Percentiles rank a stretch among this genome's conserved stretches.
Conservation (phyloP, 2,888 invertebrate genomes). For the Drosophila emarginata region DNA sequence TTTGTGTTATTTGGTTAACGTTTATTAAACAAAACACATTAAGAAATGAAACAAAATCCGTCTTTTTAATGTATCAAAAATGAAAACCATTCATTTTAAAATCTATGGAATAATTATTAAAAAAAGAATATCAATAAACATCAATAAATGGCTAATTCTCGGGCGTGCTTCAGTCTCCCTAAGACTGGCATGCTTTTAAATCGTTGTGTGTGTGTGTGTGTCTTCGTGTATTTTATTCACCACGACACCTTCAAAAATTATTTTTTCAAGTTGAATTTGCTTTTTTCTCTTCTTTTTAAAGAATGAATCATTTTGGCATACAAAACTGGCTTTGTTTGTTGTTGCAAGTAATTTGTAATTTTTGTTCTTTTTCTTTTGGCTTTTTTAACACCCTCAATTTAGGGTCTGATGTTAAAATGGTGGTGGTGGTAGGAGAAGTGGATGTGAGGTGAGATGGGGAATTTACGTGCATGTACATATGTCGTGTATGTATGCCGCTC, state of each 20-base stretch:
- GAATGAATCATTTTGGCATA: conserved; percentile 61
- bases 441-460: background rate
- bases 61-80: background rate
- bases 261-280: conserved; percentile 46
- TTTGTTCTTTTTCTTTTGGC: conserved; percentile 33
- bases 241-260: conserved; percentile 5
- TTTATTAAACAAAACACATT: conserved; percentile 16
- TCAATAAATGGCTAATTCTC: background rate
- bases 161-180: background rate
- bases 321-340: conserved; percentile 64
- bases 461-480: background rate
- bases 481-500: background rate
- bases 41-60: conserved; percentile 10
- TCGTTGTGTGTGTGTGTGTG: conserved; percentile 10
- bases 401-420: conserved; percentile 3
- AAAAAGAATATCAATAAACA: background rate
- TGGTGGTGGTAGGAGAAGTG: conserved; percentile 15
- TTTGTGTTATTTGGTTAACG: conserved; percentile 28
- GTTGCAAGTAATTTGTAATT: conserved; percentile 52
- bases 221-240: conserved; percentile 44
- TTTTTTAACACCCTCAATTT: conserved; percentile 56
- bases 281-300: conserved; percentile 40
- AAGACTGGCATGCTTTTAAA: background rate
- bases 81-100: background rate
- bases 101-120: background rate